Evolutionary conservation across 2,888 invertebrate species (phyloP), one percentile per base, ranked within the genome.

Genomic region (Diarsia rubi): DNA sequence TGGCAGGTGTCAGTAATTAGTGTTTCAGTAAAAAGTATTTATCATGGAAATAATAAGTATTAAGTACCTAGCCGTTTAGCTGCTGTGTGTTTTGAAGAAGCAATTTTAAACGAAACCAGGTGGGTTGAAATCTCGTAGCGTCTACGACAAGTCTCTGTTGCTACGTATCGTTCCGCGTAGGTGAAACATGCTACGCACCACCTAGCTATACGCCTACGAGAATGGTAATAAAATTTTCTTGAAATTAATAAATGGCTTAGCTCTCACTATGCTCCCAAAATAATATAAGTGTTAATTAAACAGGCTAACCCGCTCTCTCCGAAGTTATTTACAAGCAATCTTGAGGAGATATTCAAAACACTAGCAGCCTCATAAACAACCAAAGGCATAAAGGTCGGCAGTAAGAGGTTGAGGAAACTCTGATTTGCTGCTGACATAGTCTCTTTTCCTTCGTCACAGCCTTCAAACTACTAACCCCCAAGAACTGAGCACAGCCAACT

Each of bases 1-100:
- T 82, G 78, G 52, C 78, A 78, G 42, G 3, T 37, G 69, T 66
- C 5, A 24, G 5, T 19, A 47, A 14, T 44, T 19, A 16, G 2
- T 19, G 3, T 19, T 31, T 3, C 21, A 74, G 60, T n/a, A n/a
- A n/a, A n/a, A 21, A 75, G 62, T 62, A 12, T 74, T 73, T 63
- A 63, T 0, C 16, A 57, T 19, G 57, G 57, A 57, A 27, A 9
- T 3, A 57, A 27, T 31, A 57, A 27, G 9, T 57, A 57, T 27
- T 19, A 57, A 14, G 2, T 2, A n/a, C n/a, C n/a, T n/a, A 9
- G 16, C 27, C 11, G 2, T 27, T 37, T 37, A 12, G 3, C 9
- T 16, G 16, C 24, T 5, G 1, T 27, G 19, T 8, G 27, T 64
- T 44, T 27, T 19, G 12, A 21, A 27, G 44, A 19, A 44, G 24